These are phyloP conservation scores for Atopsyche davidsoni DNA, from an alignment of 1,140 invertebrate species.

Conservation along the genomic window DNA sequence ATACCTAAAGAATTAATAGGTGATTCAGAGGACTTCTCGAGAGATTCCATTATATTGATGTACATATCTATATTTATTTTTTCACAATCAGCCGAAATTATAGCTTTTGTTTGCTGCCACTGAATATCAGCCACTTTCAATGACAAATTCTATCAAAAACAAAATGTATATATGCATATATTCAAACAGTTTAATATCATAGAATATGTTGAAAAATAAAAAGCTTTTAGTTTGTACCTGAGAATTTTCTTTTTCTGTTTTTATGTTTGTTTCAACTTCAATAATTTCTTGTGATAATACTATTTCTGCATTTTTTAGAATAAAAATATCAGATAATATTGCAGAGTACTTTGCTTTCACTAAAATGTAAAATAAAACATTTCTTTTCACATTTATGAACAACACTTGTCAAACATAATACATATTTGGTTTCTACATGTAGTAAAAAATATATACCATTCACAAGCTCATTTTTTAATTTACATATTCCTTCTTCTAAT, in stretches of 20 bases:
- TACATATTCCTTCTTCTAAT: too few relatives aligned
- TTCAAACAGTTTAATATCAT: neutral
- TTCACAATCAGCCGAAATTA: constrained; percentile 3
- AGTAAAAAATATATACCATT: too few relatives aligned
- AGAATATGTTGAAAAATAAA: neutral
- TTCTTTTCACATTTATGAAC: too few relatives aligned
- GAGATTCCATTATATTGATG: constrained; percentile 8
- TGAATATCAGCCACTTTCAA: constrained; percentile 1
- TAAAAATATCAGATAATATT: too few relatives aligned
- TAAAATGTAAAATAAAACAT: too few relatives aligned
- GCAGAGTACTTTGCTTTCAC: too few relatives aligned
- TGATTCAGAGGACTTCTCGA: too few relatives aligned
- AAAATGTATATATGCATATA: neutral
- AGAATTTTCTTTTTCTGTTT: neutral
- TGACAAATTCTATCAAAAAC: neutral
- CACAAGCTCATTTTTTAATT: too few relatives aligned
- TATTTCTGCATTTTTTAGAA: neutral
- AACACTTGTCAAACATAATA: too few relatives aligned
- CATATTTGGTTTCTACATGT: too few relatives aligned
- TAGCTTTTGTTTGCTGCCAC: constrained; percentile 5
- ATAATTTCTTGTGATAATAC: neutral
- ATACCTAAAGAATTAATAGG: too few relatives aligned
- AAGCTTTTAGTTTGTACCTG: neutral
- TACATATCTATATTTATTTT: constrained; percentile 2
- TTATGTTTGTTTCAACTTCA: neutral